Evolutionary conservation across 2,797 vertebrate species (phyloP), one percentile per base, ranked within the genome.

Genomic region (Liasis olivaceus): DNA sequence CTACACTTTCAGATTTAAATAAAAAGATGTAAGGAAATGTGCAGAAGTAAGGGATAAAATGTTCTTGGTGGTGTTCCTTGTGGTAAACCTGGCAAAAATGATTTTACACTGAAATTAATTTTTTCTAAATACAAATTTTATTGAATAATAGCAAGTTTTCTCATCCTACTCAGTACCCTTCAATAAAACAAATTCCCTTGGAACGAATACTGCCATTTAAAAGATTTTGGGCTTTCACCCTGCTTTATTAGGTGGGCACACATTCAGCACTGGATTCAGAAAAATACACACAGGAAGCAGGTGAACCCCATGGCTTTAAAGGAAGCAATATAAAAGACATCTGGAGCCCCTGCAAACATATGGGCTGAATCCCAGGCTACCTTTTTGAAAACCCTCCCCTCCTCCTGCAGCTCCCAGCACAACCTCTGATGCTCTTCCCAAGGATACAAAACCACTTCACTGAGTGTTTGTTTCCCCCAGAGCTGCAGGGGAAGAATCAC

Each of bases 151-250:
- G 22, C 15, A 15, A 13, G 7, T 84, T 91, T n/a, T 72, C 56
- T 87, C 14, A 88, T 12, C 28, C 90, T 69, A 69, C 51, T 94
- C 42, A 94, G 60, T 9, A 56, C 89, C 84, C 87, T 26, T 56
- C 31, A 92, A 56, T 56, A 69, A 85, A 85, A 90, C 2, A 77
- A 66, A 93, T 85, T 20, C 36, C 4, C 94, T 63, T 26, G 91
- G 6, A 0, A 0, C 0, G 3, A 51, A 56, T 72, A 72, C 13
- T 0, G 90, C 15, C 42, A 15, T 85, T 66, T 20, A 42, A 47
- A 72, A 72, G 7, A 51, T 42, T 14, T 15, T 22, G 85, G 64
- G 26, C 91, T 13, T 59, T 72, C 26, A 9, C 26, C 31, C 14
- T 58, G 63, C 63, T 91, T 87, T 62, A 58, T 58, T 72, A 54